Evolutionary conservation across 2,113 vertebrate species (phyloP).

Genomic region (Microcebus murinus): DNA sequence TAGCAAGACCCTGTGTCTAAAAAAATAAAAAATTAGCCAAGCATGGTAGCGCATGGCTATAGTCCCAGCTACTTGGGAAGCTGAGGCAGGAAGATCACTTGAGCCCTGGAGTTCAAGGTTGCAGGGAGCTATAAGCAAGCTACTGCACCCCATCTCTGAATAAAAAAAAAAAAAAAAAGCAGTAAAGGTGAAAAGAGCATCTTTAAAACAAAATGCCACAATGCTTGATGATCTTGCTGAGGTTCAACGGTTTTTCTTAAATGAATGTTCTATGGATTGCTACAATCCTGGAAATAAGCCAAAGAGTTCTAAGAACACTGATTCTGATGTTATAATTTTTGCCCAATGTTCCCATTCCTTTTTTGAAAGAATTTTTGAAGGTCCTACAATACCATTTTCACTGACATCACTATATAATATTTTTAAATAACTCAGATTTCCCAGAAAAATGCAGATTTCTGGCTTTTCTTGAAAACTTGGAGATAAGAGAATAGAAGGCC

Average conservation of each 20-base stretch:
- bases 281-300: background rate
- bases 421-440: background rate
- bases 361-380: background rate
- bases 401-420: background rate
- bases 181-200: too few relatives aligned
- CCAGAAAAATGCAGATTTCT: background rate
- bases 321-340: background rate
- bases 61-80: too few relatives aligned
- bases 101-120: too few relatives aligned
- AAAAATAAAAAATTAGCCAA: too few relatives aligned
- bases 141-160: too few relatives aligned
- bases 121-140: too few relatives aligned
- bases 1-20: too few relatives aligned
- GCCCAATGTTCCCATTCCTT: background rate
- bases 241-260: background rate
- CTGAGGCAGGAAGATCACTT: too few relatives aligned
- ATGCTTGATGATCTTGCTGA: background rate
- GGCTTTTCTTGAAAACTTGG: background rate
- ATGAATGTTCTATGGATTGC: background rate
- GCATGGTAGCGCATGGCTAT: too few relatives aligned
- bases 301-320: background rate
- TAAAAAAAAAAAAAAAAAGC: too few relatives aligned
- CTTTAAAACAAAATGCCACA: too few relatives aligned
- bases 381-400: background rate
- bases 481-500: background rate